Evolutionary conservation across 2,888 invertebrate species (phyloP).

Genomic region (Epirrhoe tristata): DNA sequence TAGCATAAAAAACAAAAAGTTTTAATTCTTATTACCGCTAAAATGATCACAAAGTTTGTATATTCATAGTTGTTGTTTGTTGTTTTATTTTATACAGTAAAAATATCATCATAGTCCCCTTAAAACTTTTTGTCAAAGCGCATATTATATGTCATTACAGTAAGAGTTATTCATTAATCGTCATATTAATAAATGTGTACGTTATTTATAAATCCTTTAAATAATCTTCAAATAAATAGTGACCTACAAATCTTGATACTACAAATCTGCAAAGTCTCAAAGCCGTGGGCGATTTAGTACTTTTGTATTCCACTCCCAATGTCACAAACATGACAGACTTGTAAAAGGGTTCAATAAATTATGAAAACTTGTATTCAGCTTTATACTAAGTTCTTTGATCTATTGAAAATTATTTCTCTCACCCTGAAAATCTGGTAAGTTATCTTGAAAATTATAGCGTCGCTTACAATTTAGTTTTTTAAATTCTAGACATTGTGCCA

Average conservation of each 20-base stretch:
- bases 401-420: constrained; percentile 3
- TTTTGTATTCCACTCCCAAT: constrained; percentile 24
- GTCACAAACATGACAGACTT: constrained; percentile 26
- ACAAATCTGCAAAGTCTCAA: constrained; percentile 16
- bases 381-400: constrained; percentile 4
- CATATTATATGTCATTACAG: no score
- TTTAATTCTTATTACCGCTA: no score
- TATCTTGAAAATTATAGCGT: not conserved
- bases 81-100: not conserved
- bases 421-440: not conserved
- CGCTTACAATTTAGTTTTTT: not conserved
- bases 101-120: no score
- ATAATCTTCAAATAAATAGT: not conserved
- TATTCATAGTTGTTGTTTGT: no score
- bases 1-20: not conserved
- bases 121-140: no score
- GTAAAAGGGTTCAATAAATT: constrained; percentile 30
- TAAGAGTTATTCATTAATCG: no score
- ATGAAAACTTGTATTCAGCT: constrained; percentile 9
- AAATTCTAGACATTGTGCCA: no score
- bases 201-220: no score
- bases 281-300: constrained; percentile 27
- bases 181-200: no score
- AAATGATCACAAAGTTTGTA: no score
- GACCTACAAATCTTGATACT: constrained; percentile 8